Evolutionary conservation across 2,113 vertebrate species (phyloP), one percentile per base, ranked within the genome.

Genomic region (Phyllopteryx taeniolatus): DNA sequence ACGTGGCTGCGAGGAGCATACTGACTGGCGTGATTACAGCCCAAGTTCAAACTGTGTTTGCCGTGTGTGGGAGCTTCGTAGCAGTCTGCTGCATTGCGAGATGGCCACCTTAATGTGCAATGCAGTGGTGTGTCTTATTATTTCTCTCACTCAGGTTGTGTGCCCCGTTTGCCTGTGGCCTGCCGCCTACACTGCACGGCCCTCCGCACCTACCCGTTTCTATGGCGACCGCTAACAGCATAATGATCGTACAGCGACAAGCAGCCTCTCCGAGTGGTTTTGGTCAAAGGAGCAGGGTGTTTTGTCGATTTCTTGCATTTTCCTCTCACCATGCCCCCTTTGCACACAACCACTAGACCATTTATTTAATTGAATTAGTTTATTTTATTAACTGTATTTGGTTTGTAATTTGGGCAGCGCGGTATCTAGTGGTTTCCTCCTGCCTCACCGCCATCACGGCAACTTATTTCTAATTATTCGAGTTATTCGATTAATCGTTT

Each of bases 161-260:
- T 71, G 80, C 81, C 81, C 86, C 81, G 76, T 72, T 84, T 73
- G 87, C 83, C 81, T 73, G 83, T 35, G 54, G 83, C 67, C 54
- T 5, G 15, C 76, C 82, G 84, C 88, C 90, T 85, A 89, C 88
- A 84, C 83, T 77, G 35, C 74, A 76, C 54, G 22, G 83, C 80
- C 76, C 76, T 62, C 75, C 47, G 85, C 86, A 81, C 87, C 79
- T 87, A 84, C 63, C 35, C 62, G 83, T 91, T 91, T 74, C 90
- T 72, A 90, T 91, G 83, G 83, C 70, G 85, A 90, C 90, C 74
- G 69, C 65, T 69, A 66, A 65, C 79, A 82, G 81, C 81, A 73
- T 80, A 79, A 73, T 68, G 61, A 83, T 88, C 78, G 76, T 83
- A 83, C 79, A 70, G 85, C 79, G 63, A 43, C 57, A 72, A 82